phyloP scores from a whole-genome alignment of 2,888 invertebrate species.

The Platynereis dumerilii region DNA sequence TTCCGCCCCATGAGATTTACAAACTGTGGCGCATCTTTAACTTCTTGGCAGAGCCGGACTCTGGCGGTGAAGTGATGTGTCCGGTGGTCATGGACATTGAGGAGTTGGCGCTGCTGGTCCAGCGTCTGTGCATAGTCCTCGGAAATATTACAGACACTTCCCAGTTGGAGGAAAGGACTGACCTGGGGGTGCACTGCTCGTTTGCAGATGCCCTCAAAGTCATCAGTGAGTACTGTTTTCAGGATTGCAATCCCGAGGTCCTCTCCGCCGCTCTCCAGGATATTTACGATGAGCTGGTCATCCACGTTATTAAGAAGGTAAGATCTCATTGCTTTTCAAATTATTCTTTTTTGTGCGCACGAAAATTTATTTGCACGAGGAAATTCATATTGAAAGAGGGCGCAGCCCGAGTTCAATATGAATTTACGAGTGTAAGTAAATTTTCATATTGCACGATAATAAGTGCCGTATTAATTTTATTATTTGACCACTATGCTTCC shows the following conservation, averaged over 20 bases:
- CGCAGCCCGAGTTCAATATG: background rate
- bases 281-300: constrained; percentile 21
- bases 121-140: constrained; percentile 31
- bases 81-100: constrained; percentile 49
- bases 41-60: constrained; percentile 74
- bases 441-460: too few relatives aligned
- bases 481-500: too few relatives aligned
- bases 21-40: constrained; percentile 76
- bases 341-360: background rate
- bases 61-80: constrained; percentile 35
- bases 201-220: constrained; percentile 11
- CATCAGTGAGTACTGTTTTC: constrained; percentile 10
- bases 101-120: constrained; percentile 41
- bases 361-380: too few relatives aligned
- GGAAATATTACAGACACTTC: constrained; percentile 22
- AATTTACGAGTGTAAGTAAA: background rate
- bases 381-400: too few relatives aligned
- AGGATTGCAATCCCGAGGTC: constrained; percentile 14
- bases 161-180: constrained; percentile 12
- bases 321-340: constrained; percentile 1
- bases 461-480: too few relatives aligned
- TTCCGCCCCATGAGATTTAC: constrained; percentile 67
- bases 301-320: constrained; percentile 16
- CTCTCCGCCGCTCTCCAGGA: constrained; percentile 10
- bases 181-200: background rate